Base-by-base conservation (phyloP, 1,140 invertebrate genomes). In the Limonius californicus region DNA sequence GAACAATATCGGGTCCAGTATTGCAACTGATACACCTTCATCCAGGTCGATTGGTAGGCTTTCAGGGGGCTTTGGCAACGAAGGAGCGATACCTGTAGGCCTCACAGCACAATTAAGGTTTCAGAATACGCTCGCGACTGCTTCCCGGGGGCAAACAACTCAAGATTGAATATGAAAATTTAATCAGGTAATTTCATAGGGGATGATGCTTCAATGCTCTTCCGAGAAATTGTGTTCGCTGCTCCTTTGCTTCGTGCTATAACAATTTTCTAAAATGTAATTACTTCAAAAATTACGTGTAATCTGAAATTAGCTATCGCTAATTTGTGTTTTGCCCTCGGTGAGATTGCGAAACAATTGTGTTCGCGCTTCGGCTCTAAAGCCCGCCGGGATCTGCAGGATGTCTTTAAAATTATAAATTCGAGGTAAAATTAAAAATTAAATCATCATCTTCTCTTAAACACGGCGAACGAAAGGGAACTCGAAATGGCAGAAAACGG, bases 131-230 rank as follows among this genome's bases (percentile, higher is more conserved):
- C 15, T 32, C 54, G 30, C 54, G 27, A 30, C 56, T 50, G n/a
- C 61, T 58, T 74, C 74, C 72, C 72, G 59, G 39, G 72, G 70
- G 74, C 69, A 73, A 82, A 81, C 80, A 83, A 81, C 78, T 80
- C 79, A 81, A 82, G 80, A 83, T 83, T 83, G 82, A 83, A 83
- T 83, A 83, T 83, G 82, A 83, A 83, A 83, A 81, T 82, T 83
- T 82, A 83, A 83, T 83, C 78, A 81, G 79, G 79, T 82, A 82
- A 82, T 83, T 82, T 82, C 80, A 81, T 81, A 78, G 72, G 73
- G 72, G 72, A 71, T 73, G 68, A 74, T 71, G 71, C 71, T 61
- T 70, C 66, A 67, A 64, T 70, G 68, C 72, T 68, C 62, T 62
- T 58, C 57, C 57, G 54, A 65, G 60, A 63, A 68, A 68, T 65